These are phyloP conservation scores for Oreochromis mossambicus DNA, from an alignment of 2,797 vertebrate genomes.

Conservation along the genomic window DNA sequence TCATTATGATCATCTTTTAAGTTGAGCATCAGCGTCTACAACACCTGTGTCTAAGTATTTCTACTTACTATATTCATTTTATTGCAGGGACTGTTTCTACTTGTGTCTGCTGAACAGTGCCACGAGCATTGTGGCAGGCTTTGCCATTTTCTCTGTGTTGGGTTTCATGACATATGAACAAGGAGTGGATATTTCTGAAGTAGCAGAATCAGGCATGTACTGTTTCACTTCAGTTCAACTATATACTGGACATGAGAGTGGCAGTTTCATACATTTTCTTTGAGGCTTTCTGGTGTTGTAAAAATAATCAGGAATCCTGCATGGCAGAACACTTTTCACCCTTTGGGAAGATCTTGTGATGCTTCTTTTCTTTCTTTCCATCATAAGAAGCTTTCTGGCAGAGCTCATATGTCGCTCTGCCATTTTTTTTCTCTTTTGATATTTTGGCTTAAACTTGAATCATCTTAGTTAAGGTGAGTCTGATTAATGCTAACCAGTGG, in stretches of 20 bases:
- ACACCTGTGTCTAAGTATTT: not conserved
- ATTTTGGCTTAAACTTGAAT: not conserved
- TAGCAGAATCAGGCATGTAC: slow-evolving; percentile 85
- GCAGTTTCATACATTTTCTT: not conserved
- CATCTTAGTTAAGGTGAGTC: not conserved
- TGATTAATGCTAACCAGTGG: not conserved
- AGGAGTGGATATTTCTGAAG: slow-evolving; percentile 87
- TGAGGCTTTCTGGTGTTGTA: not conserved
- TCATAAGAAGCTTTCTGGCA: not conserved
- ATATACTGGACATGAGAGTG: not conserved
- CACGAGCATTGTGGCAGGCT: slow-evolving; percentile 88
- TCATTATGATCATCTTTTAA: not conserved
- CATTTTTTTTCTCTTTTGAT: not conserved
- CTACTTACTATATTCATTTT: not conserved
- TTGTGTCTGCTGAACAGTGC: slow-evolving; percentile 89
- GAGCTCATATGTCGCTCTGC: not conserved
- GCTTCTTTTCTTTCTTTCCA: not conserved
- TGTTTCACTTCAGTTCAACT: not conserved
- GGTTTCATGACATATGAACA: slow-evolving; percentile 90
- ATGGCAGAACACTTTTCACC: not conserved
- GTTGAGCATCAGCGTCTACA: not conserved
- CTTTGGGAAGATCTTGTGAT: not conserved
- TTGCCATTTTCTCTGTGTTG: slow-evolving; percentile 90
- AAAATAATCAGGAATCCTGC: not conserved
- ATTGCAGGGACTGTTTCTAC: slow-evolving; percentile 84